Evolutionary conservation across 2,797 vertebrate genomes (phyloP).

Genomic region (Huso huso): DNA sequence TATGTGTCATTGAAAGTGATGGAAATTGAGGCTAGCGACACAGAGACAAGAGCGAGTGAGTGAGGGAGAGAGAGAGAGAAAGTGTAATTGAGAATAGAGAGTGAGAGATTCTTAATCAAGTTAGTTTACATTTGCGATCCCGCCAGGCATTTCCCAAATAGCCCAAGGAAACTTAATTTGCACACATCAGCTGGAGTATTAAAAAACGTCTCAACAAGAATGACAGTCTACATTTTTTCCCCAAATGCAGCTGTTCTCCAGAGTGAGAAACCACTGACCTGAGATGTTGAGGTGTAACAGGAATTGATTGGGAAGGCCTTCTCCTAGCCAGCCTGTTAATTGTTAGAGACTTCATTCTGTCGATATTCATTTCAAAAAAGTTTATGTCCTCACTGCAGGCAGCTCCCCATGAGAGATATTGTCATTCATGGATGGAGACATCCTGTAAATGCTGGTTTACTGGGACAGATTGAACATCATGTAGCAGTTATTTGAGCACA

Average conservation of each 20-base stretch:
- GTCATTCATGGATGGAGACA: neutral
- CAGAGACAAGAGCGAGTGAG: no score
- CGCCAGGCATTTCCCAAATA: neutral
- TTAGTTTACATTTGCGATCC: neutral
- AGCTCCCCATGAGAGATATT: neutral
- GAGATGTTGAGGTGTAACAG: constrained; percentile 1
- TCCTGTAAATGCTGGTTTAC: neutral
- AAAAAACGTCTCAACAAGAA: neutral
- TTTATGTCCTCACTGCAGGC: neutral
- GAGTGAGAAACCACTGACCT: neutral
- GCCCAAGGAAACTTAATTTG: neutral
- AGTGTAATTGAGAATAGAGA: no score
- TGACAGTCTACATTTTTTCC: neutral
- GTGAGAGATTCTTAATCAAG: no score
- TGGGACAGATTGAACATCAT: neutral
- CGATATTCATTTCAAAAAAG: neutral
- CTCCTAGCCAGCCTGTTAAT: neutral
- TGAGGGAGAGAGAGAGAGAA: no score
- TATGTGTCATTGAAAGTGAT: no score
- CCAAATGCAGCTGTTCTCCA: neutral
- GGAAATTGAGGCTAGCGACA: no score
- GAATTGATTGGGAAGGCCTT: neutral
- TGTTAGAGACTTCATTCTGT: neutral
- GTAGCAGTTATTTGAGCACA: neutral
- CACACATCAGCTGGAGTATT: neutral